A percentile compares a stretch with the other conserved stretches of the same genome.
Conservation (phyloP, 1,140 invertebrate genomes). For the Megalopta genalis region DNA sequence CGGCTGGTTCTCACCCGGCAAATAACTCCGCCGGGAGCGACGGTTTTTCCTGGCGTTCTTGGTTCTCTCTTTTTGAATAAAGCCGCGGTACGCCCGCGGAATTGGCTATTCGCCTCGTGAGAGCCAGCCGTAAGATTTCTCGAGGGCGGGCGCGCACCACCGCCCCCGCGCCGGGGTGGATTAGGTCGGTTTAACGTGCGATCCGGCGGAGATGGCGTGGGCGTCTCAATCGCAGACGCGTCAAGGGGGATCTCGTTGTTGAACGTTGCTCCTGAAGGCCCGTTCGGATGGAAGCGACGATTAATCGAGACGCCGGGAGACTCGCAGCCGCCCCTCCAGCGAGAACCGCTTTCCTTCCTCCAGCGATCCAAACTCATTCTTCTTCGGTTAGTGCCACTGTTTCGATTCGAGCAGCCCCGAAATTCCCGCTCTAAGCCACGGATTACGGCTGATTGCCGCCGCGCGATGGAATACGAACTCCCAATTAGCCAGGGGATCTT, state of each 20-base stretch:
- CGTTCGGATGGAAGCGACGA: slow-evolving; percentile 51
- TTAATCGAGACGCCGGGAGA: slow-evolving; percentile 49
- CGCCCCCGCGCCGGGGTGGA: slow-evolving; percentile 36
- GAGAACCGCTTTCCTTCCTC: background rate
- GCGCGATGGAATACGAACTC: no score
- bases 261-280: slow-evolving; percentile 53
- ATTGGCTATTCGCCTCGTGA: slow-evolving; percentile 32
- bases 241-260: slow-evolving; percentile 51
- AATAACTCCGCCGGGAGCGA: slow-evolving; percentile 1
- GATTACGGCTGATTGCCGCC: no score
- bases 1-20: background rate
- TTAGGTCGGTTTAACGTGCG: slow-evolving; percentile 61
- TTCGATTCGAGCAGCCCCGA: no score
- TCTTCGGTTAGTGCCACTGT: no score
- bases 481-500: no score
- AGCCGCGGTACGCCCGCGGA: slow-evolving; percentile 10
- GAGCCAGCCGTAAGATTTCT: slow-evolving; percentile 16
- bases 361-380: no score
- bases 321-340: background rate
- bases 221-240: slow-evolving; percentile 60
- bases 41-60: background rate
- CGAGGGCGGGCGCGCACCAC: background rate
- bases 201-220: slow-evolving; percentile 40
- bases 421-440: no score
- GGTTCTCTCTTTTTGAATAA: slow-evolving; percentile 22